phyloP scores from a whole-genome alignment of 2,113 vertebrate species.

The Lepidothrix coronata region DNA sequence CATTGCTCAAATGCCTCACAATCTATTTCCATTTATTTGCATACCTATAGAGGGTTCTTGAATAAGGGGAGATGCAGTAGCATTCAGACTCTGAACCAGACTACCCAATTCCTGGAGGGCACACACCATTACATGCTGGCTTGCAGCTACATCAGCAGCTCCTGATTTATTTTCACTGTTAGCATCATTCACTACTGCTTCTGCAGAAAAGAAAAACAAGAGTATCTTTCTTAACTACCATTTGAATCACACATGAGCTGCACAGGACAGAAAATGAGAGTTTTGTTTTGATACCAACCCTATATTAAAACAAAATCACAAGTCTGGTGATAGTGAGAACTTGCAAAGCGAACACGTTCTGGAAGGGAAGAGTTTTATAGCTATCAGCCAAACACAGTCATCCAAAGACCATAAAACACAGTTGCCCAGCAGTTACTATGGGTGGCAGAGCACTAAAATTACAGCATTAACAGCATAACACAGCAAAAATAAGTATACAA shows the following conservation, averaged over 20 bases:
- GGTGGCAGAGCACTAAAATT: not conserved
- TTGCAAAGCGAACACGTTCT: fast-evolving
- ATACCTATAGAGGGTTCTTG: constrained; percentile 94
- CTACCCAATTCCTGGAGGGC: constrained; percentile 96
- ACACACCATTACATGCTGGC: constrained; percentile 98
- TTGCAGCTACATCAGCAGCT: constrained; percentile 92
- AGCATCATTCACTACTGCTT: constrained; percentile 93
- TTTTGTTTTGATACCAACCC: not conserved
- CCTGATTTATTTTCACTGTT: constrained; percentile 92
- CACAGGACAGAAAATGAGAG: not conserved
- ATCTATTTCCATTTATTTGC: not conserved
- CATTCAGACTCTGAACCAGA: constrained; percentile 93
- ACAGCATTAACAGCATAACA: not conserved
- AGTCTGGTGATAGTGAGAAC: not conserved
- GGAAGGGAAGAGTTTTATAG: not conserved
- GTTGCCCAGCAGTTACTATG: not conserved
- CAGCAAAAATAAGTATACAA: not conserved
- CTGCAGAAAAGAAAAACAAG: constrained; percentile 71
- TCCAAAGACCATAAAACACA: not conserved
- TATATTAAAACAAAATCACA: not conserved
- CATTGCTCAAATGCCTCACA: not conserved
- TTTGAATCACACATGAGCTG: not conserved
- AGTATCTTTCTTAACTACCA: not conserved
- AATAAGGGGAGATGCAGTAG: constrained; percentile 94
- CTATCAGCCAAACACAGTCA: not conserved